phyloP scores from a whole-genome alignment of 2,888 invertebrate genomes.

The Himalopsyche kuldschensis region DNA sequence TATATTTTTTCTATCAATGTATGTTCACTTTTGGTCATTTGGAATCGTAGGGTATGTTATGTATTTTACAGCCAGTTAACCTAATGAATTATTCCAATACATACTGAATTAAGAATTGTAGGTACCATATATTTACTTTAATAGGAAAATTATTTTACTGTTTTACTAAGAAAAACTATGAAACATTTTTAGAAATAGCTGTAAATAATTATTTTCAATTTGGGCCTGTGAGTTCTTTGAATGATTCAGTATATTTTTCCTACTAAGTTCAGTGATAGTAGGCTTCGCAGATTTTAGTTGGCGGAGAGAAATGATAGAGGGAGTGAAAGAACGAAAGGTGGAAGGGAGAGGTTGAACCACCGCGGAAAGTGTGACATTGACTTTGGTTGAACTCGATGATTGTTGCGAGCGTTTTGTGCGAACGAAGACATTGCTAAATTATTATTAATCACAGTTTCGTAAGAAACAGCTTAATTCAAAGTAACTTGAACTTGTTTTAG shows the following conservation, averaged over 20 bases:
- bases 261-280: background rate
- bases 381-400: slow-evolving; percentile 53
- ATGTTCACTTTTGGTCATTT: no score
- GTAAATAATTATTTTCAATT: background rate
- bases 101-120: no score
- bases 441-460: slow-evolving; percentile 45
- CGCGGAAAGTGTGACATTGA: slow-evolving; percentile 60
- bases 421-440: slow-evolving; percentile 43
- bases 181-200: background rate
- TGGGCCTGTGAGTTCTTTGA: background rate
- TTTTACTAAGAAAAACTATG: background rate
- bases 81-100: no score
- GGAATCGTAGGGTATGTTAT: no score
- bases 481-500: background rate
- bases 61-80: no score
- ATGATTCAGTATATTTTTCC: background rate
- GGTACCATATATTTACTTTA: no score
- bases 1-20: no score
- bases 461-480: slow-evolving; percentile 17
- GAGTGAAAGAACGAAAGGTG: slow-evolving; percentile 45
- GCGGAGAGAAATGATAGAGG: background rate
- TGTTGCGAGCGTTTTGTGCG: slow-evolving; percentile 41
- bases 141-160: background rate
- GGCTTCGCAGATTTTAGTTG: background rate
- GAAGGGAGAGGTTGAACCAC: slow-evolving; percentile 34